These are phyloP conservation scores for Halocynthia roretzi DNA, from an alignment of 23 tunicate species.

Conservation along the genomic window DNA sequence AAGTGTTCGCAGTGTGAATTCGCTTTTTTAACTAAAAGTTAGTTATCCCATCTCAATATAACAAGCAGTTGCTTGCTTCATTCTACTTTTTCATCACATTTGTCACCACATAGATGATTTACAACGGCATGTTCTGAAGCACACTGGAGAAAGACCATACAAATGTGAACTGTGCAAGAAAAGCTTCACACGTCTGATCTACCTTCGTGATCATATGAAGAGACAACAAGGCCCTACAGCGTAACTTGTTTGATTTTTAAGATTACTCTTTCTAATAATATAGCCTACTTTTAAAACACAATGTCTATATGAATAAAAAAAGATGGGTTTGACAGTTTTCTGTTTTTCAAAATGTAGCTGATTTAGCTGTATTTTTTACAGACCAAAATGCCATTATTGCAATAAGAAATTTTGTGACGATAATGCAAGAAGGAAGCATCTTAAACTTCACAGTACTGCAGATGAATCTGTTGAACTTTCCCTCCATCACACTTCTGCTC, in stretches of 20 bases:
- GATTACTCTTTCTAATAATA: no score
- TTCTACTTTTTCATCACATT: not conserved
- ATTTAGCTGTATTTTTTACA: no score
- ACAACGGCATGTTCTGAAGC: slow-evolving; percentile 32
- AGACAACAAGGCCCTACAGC: slow-evolving; percentile 32
- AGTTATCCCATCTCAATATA: not conserved
- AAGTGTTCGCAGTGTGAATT: slow-evolving; percentile 28
- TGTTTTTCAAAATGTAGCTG: no score
- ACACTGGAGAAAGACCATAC: slow-evolving; percentile 35
- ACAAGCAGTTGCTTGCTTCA: not conserved
- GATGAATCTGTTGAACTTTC: no score
- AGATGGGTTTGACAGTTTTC: no score
- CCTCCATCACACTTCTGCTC: no score
- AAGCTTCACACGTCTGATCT: slow-evolving; percentile 36
- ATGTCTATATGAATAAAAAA: no score
- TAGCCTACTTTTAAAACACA: no score
- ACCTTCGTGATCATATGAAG: slow-evolving; percentile 45
- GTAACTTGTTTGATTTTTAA: slow-evolving; percentile 1
- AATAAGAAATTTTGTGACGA: slow-evolving; percentile 17
- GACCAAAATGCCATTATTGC: slow-evolving; percentile 12
- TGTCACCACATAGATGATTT: slow-evolving; percentile 33
- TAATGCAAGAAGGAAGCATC: not conserved
- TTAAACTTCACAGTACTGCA: not conserved
- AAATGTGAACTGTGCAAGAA: slow-evolving; percentile 37
- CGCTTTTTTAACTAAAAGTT: slow-evolving; percentile 23